Percentiles rank a stretch among this genome's conserved stretches.
These are phyloP conservation scores for Oenanthe oenanthe DNA, from an alignment of 2,113 vertebrate species.

Conservation along the genomic window DNA sequence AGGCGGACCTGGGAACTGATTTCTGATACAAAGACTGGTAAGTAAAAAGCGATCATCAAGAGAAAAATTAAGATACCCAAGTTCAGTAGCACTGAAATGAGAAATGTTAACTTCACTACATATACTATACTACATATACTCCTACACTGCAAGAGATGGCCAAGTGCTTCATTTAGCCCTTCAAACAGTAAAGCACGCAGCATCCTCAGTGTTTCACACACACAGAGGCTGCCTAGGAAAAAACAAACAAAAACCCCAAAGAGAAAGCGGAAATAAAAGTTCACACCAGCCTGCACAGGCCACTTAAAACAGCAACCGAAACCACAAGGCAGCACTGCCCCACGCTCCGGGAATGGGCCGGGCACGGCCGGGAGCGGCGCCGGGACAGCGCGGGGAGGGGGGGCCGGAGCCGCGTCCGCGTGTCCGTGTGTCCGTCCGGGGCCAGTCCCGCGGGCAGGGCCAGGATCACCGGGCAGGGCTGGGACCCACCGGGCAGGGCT, in stretches of 20 bases:
- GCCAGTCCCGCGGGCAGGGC: no score
- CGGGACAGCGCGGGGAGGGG: background rate
- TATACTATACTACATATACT: background rate
- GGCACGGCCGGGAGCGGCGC: background rate
- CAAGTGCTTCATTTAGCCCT: background rate
- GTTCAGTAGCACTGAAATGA: background rate
- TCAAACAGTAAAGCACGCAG: background rate
- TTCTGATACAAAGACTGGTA: background rate
- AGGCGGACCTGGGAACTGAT: rapidly evolving
- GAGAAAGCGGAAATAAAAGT: background rate
- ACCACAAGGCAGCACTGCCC: background rate
- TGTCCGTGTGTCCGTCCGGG: background rate
- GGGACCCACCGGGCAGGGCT: background rate
- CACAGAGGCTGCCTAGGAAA: background rate
- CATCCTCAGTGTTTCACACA: background rate
- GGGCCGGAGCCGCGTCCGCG: background rate
- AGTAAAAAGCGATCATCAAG: background rate
- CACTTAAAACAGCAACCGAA: background rate
- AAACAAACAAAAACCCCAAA: background rate
- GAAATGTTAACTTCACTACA: background rate
- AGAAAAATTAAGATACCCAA: background rate
- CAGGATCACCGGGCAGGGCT: background rate
- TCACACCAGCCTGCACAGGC: background rate
- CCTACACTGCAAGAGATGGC: background rate
- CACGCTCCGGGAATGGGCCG: rapidly evolving